Evolutionary conservation across 2,888 invertebrate species (phyloP), one percentile per base, ranked within the genome.

Genomic region (Lycaena phlaeas): DNA sequence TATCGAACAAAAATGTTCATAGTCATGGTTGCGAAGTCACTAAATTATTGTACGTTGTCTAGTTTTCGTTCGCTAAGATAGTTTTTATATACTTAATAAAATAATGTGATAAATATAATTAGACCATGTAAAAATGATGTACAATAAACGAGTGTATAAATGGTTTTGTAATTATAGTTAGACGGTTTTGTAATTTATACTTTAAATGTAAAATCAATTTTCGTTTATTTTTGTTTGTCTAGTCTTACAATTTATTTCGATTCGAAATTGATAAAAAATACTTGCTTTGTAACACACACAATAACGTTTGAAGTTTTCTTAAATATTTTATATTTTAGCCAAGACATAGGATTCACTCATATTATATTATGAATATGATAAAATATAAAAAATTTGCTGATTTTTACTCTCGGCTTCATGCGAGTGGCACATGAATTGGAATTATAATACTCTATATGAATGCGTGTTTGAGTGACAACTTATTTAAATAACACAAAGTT

Each of bases 31-130:
- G 63, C 50, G 54, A 56, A 76, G 77, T 79, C 75, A 78, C 69
- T 76, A 75, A 75, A 71, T 71, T 74, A 76, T 74, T 69, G 61
- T 65, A 65, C 57, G 64, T 71, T 68, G 61, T 65, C 59, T 64
- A 63, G 61, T 68, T 64, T 62, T 56, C 61, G 61, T 66, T 65
- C 42, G 60, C 57, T 66, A 60, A 59, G 49, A 56, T 61, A 58
- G 61, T 51, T 60, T 59, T 56, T 56, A 7, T 7, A 7, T 7
- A 7, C 52, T 67, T 68, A 64, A 69, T 67, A 63, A 61, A 64
- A 61, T 64, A 64, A 61, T 76, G 76, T 76, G 76, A 76, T 75
- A 76, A 69, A 63, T 68, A 60, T 56, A 56, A 56, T 54, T 68
- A 68, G 64, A 55, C 47, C 52, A 56, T 69, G 66, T 71, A 68